Evolutionary conservation across 2,113 vertebrate species (phyloP), one percentile per base, ranked within the genome.

Genomic region (Lepisosteus osseus): DNA sequence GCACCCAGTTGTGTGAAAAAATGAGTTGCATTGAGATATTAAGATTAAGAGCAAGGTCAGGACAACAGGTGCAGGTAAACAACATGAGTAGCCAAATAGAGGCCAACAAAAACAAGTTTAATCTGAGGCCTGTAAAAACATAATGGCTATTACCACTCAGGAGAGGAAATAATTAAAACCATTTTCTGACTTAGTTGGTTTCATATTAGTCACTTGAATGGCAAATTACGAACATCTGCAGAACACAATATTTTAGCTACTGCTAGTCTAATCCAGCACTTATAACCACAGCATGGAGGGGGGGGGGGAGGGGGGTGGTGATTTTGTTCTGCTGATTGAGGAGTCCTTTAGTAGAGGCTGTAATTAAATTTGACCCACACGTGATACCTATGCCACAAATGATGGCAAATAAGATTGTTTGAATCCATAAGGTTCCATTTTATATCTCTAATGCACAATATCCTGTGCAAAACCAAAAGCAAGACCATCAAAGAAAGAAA

Each of bases 121-220:
- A 70, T 61, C 71, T 79, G 73, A 76, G 69, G 72, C 79, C 15
- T 15, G 45, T 55, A 80, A 74, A 67, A 61, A 80, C 69, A 67
- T 79, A 75, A 79, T 76, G 69, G 70, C 73, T 74, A 76, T 82
- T 82, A 70, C 68, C 82, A 70, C 72, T 79, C 67, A 29, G 17
- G 47, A 74, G 70, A 90, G 78, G 81, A 89, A 85, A 86, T 82
- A 77, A 83, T 86, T 88, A 83, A 80, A 87, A 76, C 76, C 80
- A 79, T 82, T 82, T 83, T 83, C 79, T 78, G 79, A 72, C 62
- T 81, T 67, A 83, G 78, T 81, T 76, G 76, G 69, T 81, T 86
- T 81, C 80, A 78, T 84, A 75, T 67, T 57, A 76, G 57, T 72
- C 62, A 72, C 74, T 87, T 83, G 73, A 70, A 84, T 82, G 75